Conservation (phyloP, 2,797 vertebrate species). For the Xenentodon cancila region DNA sequence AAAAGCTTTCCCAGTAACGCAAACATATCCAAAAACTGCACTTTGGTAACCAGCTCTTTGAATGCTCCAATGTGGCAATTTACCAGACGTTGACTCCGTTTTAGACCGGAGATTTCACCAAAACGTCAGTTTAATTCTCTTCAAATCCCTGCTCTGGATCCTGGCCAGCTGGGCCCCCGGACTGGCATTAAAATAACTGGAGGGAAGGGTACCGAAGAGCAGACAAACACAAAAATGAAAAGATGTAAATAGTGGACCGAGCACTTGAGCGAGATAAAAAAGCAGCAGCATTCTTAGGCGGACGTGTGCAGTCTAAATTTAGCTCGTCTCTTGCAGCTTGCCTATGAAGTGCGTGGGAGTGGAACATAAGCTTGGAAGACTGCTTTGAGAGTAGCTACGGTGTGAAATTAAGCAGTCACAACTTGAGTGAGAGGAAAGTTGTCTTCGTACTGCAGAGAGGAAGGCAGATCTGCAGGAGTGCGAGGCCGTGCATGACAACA, state of each 20-base stretch:
- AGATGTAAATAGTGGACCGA: constrained; percentile 29
- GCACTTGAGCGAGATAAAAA: constrained; percentile 31
- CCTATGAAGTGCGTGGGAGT: constrained; percentile 54
- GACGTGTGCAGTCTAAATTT: constrained; percentile 69
- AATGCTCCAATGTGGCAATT: constrained; percentile 16
- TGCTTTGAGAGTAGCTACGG: constrained; percentile 30
- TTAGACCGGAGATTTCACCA: constrained; percentile 31
- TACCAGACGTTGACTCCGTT: constrained; percentile 21
- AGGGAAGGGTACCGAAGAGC: constrained; percentile 14
- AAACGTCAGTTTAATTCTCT: neutral
- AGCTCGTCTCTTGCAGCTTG: constrained; percentile 62
- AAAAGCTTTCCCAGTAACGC: too few relatives aligned
- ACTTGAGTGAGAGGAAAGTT: constrained; percentile 45
- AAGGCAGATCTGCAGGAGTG: constrained; percentile 33
- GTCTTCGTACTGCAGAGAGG: constrained; percentile 20
- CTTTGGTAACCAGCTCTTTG: constrained; percentile 2
- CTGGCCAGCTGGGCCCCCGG: neutral
- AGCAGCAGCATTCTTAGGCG: constrained; percentile 50
- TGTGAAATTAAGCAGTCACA: constrained; percentile 25
- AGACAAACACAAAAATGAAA: constrained; percentile 19
- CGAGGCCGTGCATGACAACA: constrained; percentile 27
- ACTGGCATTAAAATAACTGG: constrained; percentile 18
- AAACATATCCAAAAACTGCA: too few relatives aligned
- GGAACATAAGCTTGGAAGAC: constrained; percentile 32
- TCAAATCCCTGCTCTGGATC: constrained; percentile 12